Conservation (phyloP, 37 sponge, comb jelly and placozoan species). For the Amphimedon queenslandica region DNA sequence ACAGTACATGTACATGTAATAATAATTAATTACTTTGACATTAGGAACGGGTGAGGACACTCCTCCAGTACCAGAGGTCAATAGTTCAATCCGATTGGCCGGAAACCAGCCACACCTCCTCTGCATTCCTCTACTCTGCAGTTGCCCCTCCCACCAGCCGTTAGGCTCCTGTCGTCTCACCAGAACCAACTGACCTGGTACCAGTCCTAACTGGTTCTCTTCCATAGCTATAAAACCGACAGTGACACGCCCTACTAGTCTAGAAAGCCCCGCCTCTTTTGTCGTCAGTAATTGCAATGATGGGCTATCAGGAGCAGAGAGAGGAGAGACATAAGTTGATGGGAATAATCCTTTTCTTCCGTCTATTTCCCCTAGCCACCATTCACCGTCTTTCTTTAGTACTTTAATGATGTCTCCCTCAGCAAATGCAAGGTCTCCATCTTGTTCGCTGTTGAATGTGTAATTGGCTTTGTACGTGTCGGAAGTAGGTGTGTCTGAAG, state of each 20-base stretch:
- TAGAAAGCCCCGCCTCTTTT: too few relatives aligned
- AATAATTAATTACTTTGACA: too few relatives aligned
- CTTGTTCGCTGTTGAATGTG: slow-evolving; percentile 27
- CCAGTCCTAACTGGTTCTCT: slow-evolving; percentile 54
- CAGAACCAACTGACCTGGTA: slow-evolving; percentile 48
- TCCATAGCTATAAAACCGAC: slow-evolving; percentile 21
- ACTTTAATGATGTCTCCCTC: slow-evolving; percentile 60
- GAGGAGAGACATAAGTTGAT: slow-evolving; percentile 70
- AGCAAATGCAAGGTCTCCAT: slow-evolving; percentile 58
- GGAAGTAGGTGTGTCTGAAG: neutral
- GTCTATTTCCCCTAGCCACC: slow-evolving; percentile 76
- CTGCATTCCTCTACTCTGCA: slow-evolving; percentile 74
- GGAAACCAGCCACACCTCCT: slow-evolving; percentile 74
- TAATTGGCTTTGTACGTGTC: slow-evolving; percentile 45
- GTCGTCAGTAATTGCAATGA: too few relatives aligned
- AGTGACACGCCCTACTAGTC: slow-evolving; percentile 43
- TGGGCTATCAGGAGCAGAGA: neutral
- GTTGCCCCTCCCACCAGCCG: slow-evolving; percentile 90
- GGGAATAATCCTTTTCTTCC: slow-evolving; percentile 72
- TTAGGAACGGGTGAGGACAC: too few relatives aligned
- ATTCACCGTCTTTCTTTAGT: slow-evolving; percentile 40
- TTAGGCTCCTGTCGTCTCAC: slow-evolving; percentile 46
- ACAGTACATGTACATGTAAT: neutral
- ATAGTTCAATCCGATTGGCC: slow-evolving; percentile 53
- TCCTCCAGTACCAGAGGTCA: too few relatives aligned